Evolutionary conservation across 1,140 invertebrate species (phyloP), one percentile per base, ranked within the genome.

Genomic region (Euura saliciscinereae): DNA sequence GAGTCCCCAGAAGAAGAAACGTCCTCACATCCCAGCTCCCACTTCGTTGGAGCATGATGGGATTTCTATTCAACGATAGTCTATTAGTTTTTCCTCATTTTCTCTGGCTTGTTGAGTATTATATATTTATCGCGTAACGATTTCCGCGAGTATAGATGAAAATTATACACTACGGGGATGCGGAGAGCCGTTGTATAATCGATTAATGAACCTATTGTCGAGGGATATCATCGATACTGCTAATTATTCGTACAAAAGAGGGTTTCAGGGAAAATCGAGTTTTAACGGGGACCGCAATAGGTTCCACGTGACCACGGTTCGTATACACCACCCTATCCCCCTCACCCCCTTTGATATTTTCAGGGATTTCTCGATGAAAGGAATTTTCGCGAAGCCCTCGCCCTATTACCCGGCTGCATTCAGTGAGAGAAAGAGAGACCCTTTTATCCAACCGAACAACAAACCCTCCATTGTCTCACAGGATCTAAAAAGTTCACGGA

Each of bases 1-100:
- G 72, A 75, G 65, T 71, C 69, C 71, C 59, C n/a, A 59, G 51
- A 59, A 8, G 51, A 59, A 8, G 8, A 3, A 8, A n/a, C 51
- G 10, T 59, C 51, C 13, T 8, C 51, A 59, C 51, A 8, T 59
- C 51, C 51, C 28, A 28, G 28, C 28, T 28, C 28, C 51, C 51
- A 59, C 51, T n/a, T 59, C 51, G 51, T 59, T n/a, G 8, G 51
- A 59, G 51, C 51, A n/a, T 59, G 51, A 59, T 59, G 51, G 51
- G 51, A 59, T 59, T 59, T 59, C 51, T 59, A 59, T 59, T 59
- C 51, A 59, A 59, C 51, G 51, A n/a, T 28, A 28, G 51, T 59
- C 51, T n/a, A 28, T 28, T 28, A 0, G 28, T 59, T 59, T 59
- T 11, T 59, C 13, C 13, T 59, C 13, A 59, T 59, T 59, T n/a